A percentile compares a stretch with the other conserved stretches of the same genome.
phyloP scores from a whole-genome alignment of 2,797 vertebrate species.

The Falco peregrinus region DNA sequence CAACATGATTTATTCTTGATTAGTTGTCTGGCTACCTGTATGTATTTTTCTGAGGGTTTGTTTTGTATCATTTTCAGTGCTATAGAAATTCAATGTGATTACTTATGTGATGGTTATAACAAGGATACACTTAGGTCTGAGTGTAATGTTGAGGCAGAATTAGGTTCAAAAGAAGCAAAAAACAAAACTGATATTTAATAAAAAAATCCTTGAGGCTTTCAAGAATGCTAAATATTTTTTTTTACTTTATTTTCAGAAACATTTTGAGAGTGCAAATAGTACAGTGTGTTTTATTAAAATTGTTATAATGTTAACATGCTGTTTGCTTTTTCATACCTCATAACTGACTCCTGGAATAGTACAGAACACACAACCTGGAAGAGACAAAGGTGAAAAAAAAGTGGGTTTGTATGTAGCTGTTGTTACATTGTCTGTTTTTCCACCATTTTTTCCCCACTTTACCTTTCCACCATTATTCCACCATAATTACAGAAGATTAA shows the following conservation, averaged over 20 bases:
- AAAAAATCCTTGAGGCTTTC: constrained; percentile 1
- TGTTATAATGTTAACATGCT: background rate
- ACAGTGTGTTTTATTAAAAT: background rate
- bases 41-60: background rate
- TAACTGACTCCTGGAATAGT: background rate
- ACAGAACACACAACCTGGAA: background rate
- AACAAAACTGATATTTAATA: constrained; percentile 19
- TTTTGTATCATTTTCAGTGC: constrained; percentile 14
- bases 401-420: background rate
- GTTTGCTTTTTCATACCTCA: constrained; percentile 34
- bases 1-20: background rate
- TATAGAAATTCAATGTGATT: background rate
- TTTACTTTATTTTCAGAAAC: constrained; percentile 18
- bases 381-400: background rate
- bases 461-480: background rate
- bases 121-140: background rate
- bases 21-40: background rate
- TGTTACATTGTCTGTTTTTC: background rate
- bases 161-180: background rate
- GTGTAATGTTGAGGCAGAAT: background rate
- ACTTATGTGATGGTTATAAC: background rate
- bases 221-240: constrained; percentile 43
- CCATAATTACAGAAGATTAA: background rate
- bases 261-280: background rate
- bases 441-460: background rate